Conservation (phyloP, 2,113 vertebrate species). For the Sphaerodactylus townsendi region DNA sequence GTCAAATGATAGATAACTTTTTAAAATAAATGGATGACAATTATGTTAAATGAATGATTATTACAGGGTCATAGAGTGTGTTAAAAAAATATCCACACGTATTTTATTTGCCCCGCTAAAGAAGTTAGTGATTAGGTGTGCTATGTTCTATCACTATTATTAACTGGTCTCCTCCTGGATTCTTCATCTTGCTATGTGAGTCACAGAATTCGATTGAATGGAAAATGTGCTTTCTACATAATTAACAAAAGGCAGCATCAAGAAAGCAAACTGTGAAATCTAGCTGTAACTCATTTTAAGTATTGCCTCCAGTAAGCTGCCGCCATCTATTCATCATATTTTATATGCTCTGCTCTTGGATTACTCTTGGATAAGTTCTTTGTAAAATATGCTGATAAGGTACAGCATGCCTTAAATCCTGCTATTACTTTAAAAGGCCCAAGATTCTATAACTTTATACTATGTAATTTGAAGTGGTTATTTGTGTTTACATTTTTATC, state of each 20-base stretch:
- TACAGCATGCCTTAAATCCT: background rate
- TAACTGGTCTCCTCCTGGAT: background rate
- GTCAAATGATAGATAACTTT: too few relatives aligned
- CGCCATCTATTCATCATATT: conserved; percentile 65
- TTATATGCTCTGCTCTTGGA: conserved; percentile 50
- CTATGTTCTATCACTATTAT: background rate
- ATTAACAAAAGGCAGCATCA: conserved; percentile 1
- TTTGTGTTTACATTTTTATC: conserved; percentile 14
- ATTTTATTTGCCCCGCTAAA: conserved; percentile 8
- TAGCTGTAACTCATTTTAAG: background rate
- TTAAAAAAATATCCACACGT: background rate
- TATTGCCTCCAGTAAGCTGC: conserved; percentile 47
- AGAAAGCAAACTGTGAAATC: background rate
- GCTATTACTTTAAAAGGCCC: background rate
- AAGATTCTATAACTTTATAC: background rate
- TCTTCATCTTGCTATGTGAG: background rate
- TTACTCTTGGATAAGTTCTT: conserved; percentile 29
- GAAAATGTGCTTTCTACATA: background rate
- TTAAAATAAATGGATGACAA: background rate
- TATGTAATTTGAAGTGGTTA: background rate
- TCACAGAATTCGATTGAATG: background rate
- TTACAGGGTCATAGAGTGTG: background rate
- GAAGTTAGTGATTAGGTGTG: background rate
- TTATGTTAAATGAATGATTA: background rate
- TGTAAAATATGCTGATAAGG: background rate